Evolutionary conservation across 1,140 invertebrate species (phyloP).

Genomic region (Eueides isabella): DNA sequence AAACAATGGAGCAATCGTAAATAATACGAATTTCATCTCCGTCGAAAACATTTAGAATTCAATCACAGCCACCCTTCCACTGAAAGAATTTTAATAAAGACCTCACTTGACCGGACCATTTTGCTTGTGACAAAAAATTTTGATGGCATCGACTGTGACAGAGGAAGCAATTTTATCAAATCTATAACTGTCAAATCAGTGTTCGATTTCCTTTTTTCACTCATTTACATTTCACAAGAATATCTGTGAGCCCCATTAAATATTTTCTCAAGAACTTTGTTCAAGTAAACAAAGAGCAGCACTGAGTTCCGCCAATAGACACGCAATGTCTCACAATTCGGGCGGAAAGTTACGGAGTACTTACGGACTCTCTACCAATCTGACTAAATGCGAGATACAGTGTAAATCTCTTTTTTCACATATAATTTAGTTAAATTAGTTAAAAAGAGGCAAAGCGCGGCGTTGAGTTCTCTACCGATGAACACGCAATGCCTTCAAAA

Average conservation of each 20-base stretch:
- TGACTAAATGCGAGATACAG: too few species aligned
- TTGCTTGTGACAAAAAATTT: neutral
- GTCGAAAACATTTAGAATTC: slow-evolving; percentile 10
- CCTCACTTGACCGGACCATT: slow-evolving; percentile 6
- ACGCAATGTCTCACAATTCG: too few species aligned
- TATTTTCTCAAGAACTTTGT: neutral
- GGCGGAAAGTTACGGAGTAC: too few species aligned
- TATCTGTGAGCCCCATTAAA: neutral
- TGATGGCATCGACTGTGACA: neutral
- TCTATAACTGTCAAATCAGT: neutral
- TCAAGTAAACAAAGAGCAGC: too few species aligned
- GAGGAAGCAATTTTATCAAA: neutral
- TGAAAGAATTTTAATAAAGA: slow-evolving; percentile 20
- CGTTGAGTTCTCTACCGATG: too few species aligned
- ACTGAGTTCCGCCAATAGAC: too few species aligned
- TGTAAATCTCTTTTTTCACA: too few species aligned
- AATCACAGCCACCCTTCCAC: slow-evolving; percentile 8
- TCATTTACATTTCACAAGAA: neutral
- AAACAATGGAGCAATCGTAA: slow-evolving; percentile 17
- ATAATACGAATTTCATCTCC: slow-evolving; percentile 4
- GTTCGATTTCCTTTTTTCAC: neutral
- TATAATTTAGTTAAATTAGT: too few species aligned
- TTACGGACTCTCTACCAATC: too few species aligned
- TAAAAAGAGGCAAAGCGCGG: too few species aligned
- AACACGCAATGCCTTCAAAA: too few species aligned